Percentiles rank a stretch among this genome's conserved stretches.
Evolutionary conservation across 2,888 invertebrate species (phyloP).

Genomic region (Unio pictorum): DNA sequence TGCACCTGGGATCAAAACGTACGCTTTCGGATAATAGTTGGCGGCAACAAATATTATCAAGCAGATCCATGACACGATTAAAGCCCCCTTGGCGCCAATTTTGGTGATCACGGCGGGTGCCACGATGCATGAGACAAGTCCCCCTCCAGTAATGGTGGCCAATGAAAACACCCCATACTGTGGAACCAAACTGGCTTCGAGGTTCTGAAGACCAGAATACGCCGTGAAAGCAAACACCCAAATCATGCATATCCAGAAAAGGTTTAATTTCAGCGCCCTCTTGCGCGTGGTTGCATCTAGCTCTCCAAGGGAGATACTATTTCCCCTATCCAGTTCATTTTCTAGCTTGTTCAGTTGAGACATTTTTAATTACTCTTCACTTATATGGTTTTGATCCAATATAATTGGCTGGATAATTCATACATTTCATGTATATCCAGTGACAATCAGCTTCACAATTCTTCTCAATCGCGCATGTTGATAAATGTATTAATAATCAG

Average conservation of each 20-base stretch:
- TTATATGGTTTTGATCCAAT: too few species aligned
- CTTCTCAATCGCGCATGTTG: too few species aligned
- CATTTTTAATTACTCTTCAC: too few species aligned
- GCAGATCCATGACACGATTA: constrained; percentile 43
- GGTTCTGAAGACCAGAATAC: constrained; percentile 36
- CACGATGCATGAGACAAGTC: constrained; percentile 43
- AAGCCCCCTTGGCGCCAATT: constrained; percentile 43
- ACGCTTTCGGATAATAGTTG: constrained; percentile 45
- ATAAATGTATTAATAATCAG: too few species aligned
- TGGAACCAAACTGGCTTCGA: constrained; percentile 43
- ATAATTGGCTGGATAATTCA: too few species aligned
- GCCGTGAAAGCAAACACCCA: constrained; percentile 52
- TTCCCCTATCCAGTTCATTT: too few species aligned
- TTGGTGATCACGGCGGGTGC: constrained; percentile 44
- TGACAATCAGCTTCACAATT: too few species aligned
- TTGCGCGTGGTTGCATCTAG: constrained; percentile 15
- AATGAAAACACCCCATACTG: constrained; percentile 44
- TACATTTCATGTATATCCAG: too few species aligned
- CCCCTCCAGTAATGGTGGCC: constrained; percentile 48
- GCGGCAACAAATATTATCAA: constrained; percentile 42
- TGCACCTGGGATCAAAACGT: constrained; percentile 40
- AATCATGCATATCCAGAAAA: constrained; percentile 36
- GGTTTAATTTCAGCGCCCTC: constrained; percentile 21
- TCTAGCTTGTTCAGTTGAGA: too few species aligned
- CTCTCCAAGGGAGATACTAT: neutral